A percentile compares a stretch with the other conserved stretches of the same genome.
These are phyloP conservation scores for Aphidius ervi DNA, from an alignment of 1,140 invertebrate genomes.

Conservation along the genomic window DNA sequence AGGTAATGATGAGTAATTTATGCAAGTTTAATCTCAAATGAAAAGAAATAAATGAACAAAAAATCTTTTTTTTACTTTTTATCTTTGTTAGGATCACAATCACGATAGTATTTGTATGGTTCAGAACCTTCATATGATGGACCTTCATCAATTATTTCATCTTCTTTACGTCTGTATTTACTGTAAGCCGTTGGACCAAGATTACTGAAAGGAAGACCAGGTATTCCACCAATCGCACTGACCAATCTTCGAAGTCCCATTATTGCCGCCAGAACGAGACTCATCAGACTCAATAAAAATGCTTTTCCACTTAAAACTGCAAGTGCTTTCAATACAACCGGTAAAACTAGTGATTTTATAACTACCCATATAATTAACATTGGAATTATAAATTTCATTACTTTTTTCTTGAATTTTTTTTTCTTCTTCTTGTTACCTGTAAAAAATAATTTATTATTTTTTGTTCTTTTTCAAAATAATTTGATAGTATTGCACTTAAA, in stretches of 20 bases:
- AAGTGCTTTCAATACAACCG: slow-evolving; percentile 60
- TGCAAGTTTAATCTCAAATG: too few relatives aligned
- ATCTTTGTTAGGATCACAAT: slow-evolving; percentile 1
- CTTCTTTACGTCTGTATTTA: slow-evolving; percentile 43
- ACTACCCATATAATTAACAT: slow-evolving; percentile 59
- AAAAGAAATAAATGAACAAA: too few relatives aligned
- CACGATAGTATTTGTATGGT: slow-evolving; percentile 19
- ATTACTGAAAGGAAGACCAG: slow-evolving; percentile 7
- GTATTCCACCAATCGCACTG: slow-evolving; percentile 21
- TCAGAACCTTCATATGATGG: slow-evolving; percentile 5
- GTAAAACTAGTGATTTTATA: slow-evolving; percentile 61
- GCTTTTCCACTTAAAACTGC: slow-evolving; percentile 61
- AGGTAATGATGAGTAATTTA: too few relatives aligned
- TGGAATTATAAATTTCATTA: slow-evolving; percentile 55
- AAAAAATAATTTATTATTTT: slow-evolving; percentile 15
- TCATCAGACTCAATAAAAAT: slow-evolving; percentile 57
- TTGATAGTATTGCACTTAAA: not conserved
- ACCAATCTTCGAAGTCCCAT: slow-evolving; percentile 44
- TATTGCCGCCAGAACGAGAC: slow-evolving; percentile 53
- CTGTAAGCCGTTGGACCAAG: slow-evolving; percentile 22
- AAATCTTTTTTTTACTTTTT: slow-evolving; percentile 7
- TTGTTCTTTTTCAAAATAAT: not conserved
- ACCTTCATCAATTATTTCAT: not conserved
- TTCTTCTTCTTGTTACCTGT: slow-evolving; percentile 24
- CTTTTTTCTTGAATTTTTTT: slow-evolving; percentile 35